Conservation (phyloP, 2,888 invertebrate species). For the Chirona hameri region DNA sequence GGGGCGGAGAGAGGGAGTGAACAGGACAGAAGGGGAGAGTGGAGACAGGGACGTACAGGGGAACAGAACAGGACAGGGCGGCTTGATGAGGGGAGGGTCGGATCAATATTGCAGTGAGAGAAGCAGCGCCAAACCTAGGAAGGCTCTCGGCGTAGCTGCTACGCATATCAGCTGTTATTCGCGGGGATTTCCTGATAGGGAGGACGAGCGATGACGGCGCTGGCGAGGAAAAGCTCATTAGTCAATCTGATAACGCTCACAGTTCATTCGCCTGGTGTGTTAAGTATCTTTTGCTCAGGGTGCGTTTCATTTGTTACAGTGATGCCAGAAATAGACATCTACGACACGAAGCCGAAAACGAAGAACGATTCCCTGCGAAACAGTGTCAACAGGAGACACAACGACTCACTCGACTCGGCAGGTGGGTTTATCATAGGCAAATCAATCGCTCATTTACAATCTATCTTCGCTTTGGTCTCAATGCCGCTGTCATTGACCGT, state of each 20-base stretch:
- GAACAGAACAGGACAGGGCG: not conserved
- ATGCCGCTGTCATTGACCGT: no score
- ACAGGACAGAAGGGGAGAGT: not conserved
- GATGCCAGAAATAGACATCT: slow-evolving; percentile 2
- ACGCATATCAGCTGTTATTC: no score
- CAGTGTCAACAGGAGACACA: not conserved
- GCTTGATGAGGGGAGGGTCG: no score
- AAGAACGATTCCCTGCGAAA: not conserved
- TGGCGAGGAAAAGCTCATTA: no score
- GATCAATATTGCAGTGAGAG: not conserved
- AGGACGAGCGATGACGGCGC: no score
- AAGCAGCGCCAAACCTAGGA: not conserved
- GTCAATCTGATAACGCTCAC: no score
- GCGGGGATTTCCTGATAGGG: no score
- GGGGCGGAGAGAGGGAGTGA: not conserved
- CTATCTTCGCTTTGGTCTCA: no score
- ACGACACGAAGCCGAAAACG: not conserved
- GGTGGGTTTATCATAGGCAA: not conserved
- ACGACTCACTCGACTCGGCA: not conserved
- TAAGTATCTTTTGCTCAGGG: no score
- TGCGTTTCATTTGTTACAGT: not conserved
- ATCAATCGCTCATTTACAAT: no score
- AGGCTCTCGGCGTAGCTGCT: not conserved
- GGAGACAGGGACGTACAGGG: not conserved
- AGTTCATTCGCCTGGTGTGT: no score